phyloP scores from a whole-genome alignment of 1,140 invertebrate species.

The Cyclargus thomasi region DNA sequence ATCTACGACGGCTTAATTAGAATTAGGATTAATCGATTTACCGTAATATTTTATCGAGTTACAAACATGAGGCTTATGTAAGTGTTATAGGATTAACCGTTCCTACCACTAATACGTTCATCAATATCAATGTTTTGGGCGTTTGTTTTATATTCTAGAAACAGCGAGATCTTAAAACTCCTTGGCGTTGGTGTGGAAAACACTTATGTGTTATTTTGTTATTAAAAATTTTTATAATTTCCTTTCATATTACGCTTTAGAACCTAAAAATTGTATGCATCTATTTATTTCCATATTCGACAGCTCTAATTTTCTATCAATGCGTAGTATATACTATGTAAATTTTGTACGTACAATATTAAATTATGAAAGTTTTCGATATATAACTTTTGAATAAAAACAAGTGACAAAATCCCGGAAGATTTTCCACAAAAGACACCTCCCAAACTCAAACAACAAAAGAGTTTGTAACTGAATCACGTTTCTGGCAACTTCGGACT shows the following conservation, averaged over 20 bases:
- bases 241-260: too few relatives aligned
- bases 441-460: conserved; percentile 19
- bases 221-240: too few relatives aligned
- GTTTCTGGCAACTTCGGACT: conserved; percentile 12
- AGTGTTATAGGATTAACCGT: conserved; percentile 7
- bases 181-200: too few relatives aligned
- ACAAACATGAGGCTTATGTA: conserved; percentile 8
- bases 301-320: not conserved
- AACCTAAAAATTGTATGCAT: too few relatives aligned
- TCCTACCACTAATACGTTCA: not conserved
- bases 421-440: conserved; percentile 16
- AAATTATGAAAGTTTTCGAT: not conserved
- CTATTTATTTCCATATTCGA: too few relatives aligned
- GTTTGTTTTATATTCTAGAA: not conserved
- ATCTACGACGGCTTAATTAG: conserved; percentile 27
- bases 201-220: too few relatives aligned
- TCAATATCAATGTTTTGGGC: not conserved
- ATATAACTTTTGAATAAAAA: conserved; percentile 16
- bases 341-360: not conserved
- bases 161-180: too few relatives aligned
- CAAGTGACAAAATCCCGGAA: conserved; percentile 14
- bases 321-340: too few relatives aligned
- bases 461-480: conserved; percentile 18
- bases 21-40: conserved; percentile 26
- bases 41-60: conserved; percentile 23